Base-by-base conservation (phyloP, 2,888 invertebrate species). In the Leucophenga montana region DNA sequence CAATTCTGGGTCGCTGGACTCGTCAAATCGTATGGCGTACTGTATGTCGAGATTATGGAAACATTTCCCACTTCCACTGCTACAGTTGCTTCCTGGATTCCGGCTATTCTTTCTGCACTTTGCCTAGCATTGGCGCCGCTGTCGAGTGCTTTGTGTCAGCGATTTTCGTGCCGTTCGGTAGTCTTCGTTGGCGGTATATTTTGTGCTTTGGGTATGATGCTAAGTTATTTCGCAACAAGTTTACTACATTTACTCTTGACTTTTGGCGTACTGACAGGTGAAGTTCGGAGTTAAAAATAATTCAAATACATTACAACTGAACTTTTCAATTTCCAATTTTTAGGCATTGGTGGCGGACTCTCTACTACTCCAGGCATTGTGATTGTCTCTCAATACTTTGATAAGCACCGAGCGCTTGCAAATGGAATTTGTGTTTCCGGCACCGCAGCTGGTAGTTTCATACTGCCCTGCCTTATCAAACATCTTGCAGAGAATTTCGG, bases 351-450 rank as follows among this genome's bases (percentile, higher is more conserved):
- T 0, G 94, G 94, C 0, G 94, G 94, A 0, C 89, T 95, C 0
- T 94, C 94, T 0, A 95, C 94, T 0, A 94, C 95, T 0, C 94
- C 95, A 0, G 95, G 95, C 0, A 94, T 95, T 66, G 94, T 95
- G 8, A 93, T 95, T 71, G 94, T 95, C 0, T 94, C 94, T 0
- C 93, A 94, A 75, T 95, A 95, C 83, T 95, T 95, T 79, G 93
- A 94, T 79, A 94, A 93, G 81, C 94, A 94, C 87, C 92, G 94
- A 66, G 94, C 94, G 0, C 83, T 95, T 73, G 95, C 95, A 0
- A 95, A 95, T 83, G 95, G 95, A 0, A 93, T 95, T 76, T 94
- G 94, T 81, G 94, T 94, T 71, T 94, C 94, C 56, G 95, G 95
- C 73, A 94, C 94, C 4, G 94, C 94, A 0, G 92, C 94, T 0